Conservation (phyloP, 1,140 invertebrate species). For the Ceratina japonica region DNA sequence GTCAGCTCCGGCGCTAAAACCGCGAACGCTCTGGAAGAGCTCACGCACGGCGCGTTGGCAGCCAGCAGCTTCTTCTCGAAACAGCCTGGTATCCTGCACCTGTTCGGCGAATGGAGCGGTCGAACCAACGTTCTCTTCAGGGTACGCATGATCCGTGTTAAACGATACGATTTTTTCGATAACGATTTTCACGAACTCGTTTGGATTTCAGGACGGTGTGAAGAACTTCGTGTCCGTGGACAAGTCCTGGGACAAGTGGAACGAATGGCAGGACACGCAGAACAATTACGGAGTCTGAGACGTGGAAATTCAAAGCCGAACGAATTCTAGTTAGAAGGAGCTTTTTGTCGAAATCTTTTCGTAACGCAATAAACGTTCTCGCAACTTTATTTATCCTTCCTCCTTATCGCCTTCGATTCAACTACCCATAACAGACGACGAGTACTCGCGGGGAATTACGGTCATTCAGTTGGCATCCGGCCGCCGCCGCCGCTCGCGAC, state of each 20-base stretch:
- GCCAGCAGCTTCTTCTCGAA: slow-evolving; percentile 74
- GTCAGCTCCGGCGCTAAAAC: slow-evolving; percentile 77
- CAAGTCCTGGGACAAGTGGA: slow-evolving; percentile 66
- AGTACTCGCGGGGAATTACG: too few relatives aligned
- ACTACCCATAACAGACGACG: not conserved
- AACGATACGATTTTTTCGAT: not conserved
- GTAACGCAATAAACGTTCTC: not conserved
- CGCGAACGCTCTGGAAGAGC: slow-evolving; percentile 76
- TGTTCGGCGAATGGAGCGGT: slow-evolving; percentile 79
- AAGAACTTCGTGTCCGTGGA: slow-evolving; percentile 62
- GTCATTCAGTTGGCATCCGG: not conserved
- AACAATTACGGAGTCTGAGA: not conserved
- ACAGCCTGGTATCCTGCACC: slow-evolving; percentile 76
- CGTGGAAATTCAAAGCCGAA: too few relatives aligned
- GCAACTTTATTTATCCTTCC: too few relatives aligned
- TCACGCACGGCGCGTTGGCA: slow-evolving; percentile 77
- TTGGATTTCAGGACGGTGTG: slow-evolving; percentile 64
- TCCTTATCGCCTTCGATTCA: not conserved
- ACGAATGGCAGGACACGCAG: slow-evolving; percentile 59
- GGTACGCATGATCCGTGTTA: slow-evolving; percentile 64
- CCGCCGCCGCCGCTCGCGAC: not conserved
- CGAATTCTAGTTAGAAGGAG: not conserved
- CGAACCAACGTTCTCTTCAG: slow-evolving; percentile 80
- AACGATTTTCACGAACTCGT: too few relatives aligned
- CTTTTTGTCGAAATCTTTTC: not conserved